Evolutionary conservation across 2,888 invertebrate genomes (phyloP), one percentile per base, ranked within the genome.

Genomic region (Epirrhoe tristata): DNA sequence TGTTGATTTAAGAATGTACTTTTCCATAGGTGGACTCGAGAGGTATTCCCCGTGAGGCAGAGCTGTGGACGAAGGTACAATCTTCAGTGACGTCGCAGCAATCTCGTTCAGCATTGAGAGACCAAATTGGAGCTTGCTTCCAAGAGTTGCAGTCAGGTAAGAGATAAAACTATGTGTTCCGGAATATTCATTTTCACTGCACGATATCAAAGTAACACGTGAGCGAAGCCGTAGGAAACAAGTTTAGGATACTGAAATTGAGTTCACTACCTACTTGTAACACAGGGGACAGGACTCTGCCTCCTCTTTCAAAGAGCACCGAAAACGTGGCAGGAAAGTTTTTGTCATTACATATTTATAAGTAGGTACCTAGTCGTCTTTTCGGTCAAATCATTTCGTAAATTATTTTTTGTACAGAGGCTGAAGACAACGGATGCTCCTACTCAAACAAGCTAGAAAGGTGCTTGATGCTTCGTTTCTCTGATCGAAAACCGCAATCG

Each of bases 361-460:
- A n/a, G n/a, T n/a, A n/a, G n/a, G n/a, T n/a, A n/a, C n/a, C n/a
- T n/a, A n/a, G 36, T 36, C 10, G 1, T 36, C 36, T 36, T 8
- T 8, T 6, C 10, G 6, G 36, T 5, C 5, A 43, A 14, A 31
- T 56, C 17, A 24, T 24, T 24, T 24, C 3, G 24, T 24, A 1
- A 24, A 24, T 24, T n/a, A n/a, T n/a, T 55, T 46, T 51, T 63
- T 55, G 6, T 12, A 61, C 85, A 93, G 93, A 93, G 70, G 86
- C 90, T 16, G 93, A 93, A 83, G 93, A 93, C 69, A 89, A 93
- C 62, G 90, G 89, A 5, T 93, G 93, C 69, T 91, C 92, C 0
- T 93, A 91, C 74, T 90, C 93, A 6, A 93, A 93, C 73, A 91
- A 91, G 72, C 75, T 94, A 50, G 93, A 93, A 72, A 80, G 85